These are phyloP conservation scores for Drosophila falleni DNA, from an alignment of 2,888 invertebrate species.

Conservation along the genomic window DNA sequence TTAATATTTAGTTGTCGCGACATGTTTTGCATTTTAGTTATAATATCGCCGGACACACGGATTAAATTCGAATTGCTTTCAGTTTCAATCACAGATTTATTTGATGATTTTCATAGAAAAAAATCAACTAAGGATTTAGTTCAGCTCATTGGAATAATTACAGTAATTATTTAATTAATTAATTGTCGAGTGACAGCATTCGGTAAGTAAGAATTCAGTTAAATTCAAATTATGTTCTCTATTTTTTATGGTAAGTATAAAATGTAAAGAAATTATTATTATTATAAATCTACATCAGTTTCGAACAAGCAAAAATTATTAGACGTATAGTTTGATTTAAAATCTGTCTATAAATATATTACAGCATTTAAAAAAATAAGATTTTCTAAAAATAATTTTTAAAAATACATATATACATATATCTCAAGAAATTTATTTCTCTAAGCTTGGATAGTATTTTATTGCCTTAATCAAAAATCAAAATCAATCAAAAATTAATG, in stretches of 20 bases:
- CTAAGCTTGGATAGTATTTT: too few species aligned
- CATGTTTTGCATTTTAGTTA: slow-evolving; percentile 1
- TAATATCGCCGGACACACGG: neutral
- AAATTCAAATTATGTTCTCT: neutral
- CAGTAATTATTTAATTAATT: slow-evolving; percentile 5
- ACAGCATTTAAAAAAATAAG: too few species aligned
- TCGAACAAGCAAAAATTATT: neutral
- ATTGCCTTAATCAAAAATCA: too few species aligned
- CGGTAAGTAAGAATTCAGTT: neutral
- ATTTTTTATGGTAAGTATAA: neutral
- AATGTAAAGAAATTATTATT: neutral
- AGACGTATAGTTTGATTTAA: too few species aligned
- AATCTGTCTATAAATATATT: too few species aligned
- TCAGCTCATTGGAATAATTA: neutral
- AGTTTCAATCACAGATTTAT: slow-evolving; percentile 1
- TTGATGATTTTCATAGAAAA: neutral
- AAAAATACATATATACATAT: too few species aligned
- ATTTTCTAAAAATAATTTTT: too few species aligned
- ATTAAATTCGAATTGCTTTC: slow-evolving; percentile 17
- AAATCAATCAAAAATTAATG: too few species aligned
- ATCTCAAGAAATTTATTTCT: too few species aligned
- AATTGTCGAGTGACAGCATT: neutral
- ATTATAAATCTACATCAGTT: neutral
- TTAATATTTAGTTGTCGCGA: slow-evolving; percentile 13
- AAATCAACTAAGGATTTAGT: neutral